phyloP scores from a whole-genome alignment of 2,797 vertebrate genomes.

The Circus cinereus region DNA sequence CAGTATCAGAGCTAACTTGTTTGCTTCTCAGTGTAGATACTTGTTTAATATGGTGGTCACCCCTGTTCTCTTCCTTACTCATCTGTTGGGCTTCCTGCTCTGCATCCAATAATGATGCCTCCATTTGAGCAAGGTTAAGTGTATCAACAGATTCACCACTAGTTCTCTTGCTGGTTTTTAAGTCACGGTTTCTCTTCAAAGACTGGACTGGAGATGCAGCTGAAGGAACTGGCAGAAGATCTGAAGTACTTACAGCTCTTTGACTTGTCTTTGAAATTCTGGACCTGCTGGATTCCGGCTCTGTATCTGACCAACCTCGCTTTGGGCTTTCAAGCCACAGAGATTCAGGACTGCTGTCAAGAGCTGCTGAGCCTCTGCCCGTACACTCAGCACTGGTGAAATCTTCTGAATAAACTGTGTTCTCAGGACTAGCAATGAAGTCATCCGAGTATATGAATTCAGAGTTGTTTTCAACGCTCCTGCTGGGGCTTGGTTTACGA shows the following conservation, averaged over 20 bases:
- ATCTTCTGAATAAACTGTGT: conserved; percentile 80
- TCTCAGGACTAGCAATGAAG: conserved; percentile 64
- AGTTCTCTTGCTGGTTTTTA: conserved; percentile 56
- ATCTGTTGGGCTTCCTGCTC: background rate
- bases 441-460: conserved; percentile 71
- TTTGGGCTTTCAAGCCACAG: conserved; percentile 39
- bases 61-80: background rate
- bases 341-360: conserved; percentile 67
- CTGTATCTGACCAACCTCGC: background rate
- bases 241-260: conserved; percentile 28
- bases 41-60: background rate
- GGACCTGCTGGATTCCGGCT: conserved; percentile 42
- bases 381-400: conserved; percentile 78
- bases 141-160: conserved; percentile 61
- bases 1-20: background rate
- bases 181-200: conserved; percentile 62
- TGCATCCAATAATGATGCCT: background rate
- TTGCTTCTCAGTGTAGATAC: background rate
- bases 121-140: background rate
- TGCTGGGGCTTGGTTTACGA: conserved; percentile 30
- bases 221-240: conserved; percentile 76
- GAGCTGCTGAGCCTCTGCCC: conserved; percentile 63
- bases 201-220: conserved; percentile 74
- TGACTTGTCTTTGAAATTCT: conserved; percentile 60
- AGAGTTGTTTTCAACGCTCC: conserved; percentile 44